Conservation (phyloP, 2,797 vertebrate genomes). For the Hypotaenidia okinawae region DNA sequence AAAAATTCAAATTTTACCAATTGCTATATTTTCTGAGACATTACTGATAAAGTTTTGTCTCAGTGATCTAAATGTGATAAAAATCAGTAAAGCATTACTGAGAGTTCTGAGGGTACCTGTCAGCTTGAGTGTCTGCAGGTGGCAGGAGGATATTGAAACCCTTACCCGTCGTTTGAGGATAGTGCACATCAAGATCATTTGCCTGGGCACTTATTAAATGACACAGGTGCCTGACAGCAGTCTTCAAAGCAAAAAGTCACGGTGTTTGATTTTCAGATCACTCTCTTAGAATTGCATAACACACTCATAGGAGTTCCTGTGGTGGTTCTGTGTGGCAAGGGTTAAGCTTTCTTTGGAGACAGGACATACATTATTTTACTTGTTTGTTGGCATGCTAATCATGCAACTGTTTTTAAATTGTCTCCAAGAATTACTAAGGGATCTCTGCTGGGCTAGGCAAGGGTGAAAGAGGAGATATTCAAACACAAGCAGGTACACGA, state of each 20-base stretch:
- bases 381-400: background rate
- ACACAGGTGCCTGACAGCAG: background rate
- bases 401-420: background rate
- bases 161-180: background rate
- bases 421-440: background rate
- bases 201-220: background rate
- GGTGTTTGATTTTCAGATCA: background rate
- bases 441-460: background rate
- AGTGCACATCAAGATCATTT: background rate
- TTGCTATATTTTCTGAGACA: background rate
- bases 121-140: background rate
- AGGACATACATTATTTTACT: background rate
- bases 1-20: background rate
- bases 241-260: background rate
- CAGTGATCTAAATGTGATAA: background rate
- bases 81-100: background rate
- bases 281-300: background rate
- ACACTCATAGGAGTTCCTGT: background rate
- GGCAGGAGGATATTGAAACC: background rate
- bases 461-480: background rate
- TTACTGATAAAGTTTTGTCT: background rate
- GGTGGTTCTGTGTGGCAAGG: background rate
- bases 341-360: background rate
- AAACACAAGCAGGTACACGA: background rate
- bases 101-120: background rate